Evolutionary conservation across 2,113 vertebrate genomes (phyloP).

Genomic region (Regulus satrapa): DNA sequence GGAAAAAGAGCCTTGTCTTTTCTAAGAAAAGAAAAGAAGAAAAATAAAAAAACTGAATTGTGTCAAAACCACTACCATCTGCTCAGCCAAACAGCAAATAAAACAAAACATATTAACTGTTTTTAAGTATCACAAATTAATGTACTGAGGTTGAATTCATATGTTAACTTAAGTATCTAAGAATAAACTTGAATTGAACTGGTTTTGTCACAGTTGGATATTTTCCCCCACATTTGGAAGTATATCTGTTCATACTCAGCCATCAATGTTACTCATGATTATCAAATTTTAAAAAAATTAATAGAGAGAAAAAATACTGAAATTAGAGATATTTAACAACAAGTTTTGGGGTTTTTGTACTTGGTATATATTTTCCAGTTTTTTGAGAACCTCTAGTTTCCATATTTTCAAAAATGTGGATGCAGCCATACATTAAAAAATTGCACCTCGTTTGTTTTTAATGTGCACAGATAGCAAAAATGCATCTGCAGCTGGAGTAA

Average conservation of each 20-base stretch:
- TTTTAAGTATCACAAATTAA: constrained; percentile 57
- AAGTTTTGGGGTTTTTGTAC: background rate
- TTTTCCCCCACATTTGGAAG: background rate
- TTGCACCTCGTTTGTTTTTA: background rate
- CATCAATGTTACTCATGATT: background rate
- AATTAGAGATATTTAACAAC: background rate
- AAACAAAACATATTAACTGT: constrained; percentile 58
- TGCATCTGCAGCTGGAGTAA: background rate
- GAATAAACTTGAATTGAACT: background rate
- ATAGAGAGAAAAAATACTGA: background rate
- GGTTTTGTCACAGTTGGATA: background rate
- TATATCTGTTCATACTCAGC: background rate
- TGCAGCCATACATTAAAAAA: background rate
- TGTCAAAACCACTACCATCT: constrained; percentile 73
- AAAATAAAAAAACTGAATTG: constrained; percentile 55
- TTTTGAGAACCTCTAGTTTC: background rate
- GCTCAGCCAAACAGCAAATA: constrained; percentile 65
- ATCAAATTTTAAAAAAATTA: background rate
- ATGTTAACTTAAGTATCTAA: background rate
- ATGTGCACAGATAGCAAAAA: background rate
- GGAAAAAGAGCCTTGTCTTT: constrained; percentile 61
- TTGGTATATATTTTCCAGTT: background rate
- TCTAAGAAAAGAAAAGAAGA: constrained; percentile 29
- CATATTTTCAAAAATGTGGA: background rate
- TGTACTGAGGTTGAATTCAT: background rate